These are phyloP conservation scores for Podarcis raffonei DNA, from an alignment of 2,113 vertebrate genomes.

Conservation along the genomic window DNA sequence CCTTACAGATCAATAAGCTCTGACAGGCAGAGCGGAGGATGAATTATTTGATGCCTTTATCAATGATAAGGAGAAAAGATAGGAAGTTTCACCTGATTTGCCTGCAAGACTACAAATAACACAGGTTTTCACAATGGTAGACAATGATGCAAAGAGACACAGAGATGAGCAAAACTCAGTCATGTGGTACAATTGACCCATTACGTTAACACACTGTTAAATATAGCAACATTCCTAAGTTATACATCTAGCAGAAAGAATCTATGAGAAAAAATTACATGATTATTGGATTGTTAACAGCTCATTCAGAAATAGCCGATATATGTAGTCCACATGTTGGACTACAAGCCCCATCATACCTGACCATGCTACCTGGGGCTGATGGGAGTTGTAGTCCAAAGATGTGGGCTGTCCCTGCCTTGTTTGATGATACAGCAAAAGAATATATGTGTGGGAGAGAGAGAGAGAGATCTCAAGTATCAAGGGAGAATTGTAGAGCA, in stretches of 20 bases:
- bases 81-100: neutral
- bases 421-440: too few relatives aligned
- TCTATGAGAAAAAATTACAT: neutral
- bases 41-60: neutral
- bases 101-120: too few relatives aligned
- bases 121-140: too few relatives aligned
- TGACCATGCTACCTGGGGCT: too few relatives aligned
- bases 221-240: neutral
- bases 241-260: neutral
- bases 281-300: too few relatives aligned
- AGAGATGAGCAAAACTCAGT: neutral
- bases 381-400: too few relatives aligned
- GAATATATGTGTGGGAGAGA: too few relatives aligned
- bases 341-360: too few relatives aligned
- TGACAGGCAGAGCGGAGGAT: neutral
- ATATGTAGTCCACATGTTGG: too few relatives aligned
- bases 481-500: neutral
- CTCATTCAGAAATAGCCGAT: too few relatives aligned
- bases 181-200: neutral
- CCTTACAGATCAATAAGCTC: conserved; percentile 11
- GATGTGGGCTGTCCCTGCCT: too few relatives aligned
- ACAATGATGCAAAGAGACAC: neutral
- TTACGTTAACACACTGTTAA: neutral
- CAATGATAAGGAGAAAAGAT: neutral
- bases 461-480: neutral